Evolutionary conservation across 2,888 invertebrate species (phyloP).

Genomic region (Dastarcus helophoroides): DNA sequence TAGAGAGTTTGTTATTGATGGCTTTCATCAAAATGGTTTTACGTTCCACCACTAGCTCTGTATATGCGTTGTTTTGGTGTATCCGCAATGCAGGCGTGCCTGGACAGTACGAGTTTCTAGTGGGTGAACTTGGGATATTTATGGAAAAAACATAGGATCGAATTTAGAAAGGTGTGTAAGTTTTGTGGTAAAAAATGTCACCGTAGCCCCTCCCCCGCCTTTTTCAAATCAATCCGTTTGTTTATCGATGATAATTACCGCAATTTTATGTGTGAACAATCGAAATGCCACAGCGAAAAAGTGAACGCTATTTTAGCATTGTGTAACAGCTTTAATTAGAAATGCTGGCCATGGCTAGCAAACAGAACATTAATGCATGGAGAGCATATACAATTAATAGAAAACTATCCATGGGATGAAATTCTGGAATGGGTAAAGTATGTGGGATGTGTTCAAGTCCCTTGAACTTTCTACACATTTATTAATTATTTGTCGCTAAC

Average conservation of each 20-base stretch:
- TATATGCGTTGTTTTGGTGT: conserved; percentile 39
- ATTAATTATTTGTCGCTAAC: too few relatives aligned
- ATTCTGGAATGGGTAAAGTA: too few relatives aligned
- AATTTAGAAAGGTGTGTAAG: conserved; percentile 25
- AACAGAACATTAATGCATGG: too few relatives aligned
- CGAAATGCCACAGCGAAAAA: too few relatives aligned
- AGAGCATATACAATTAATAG: too few relatives aligned
- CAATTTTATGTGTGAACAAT: conserved; percentile 11
- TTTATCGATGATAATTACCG: conserved; percentile 26
- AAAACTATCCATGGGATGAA: too few relatives aligned
- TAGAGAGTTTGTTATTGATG: too few relatives aligned
- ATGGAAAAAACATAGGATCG: conserved; percentile 31
- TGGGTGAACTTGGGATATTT: conserved; percentile 35
- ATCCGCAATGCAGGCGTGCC: conserved; percentile 41
- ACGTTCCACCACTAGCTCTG: conserved; percentile 37
- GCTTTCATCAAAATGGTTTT: conserved; percentile 38
- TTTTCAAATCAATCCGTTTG: conserved; percentile 23
- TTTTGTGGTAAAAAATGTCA: conserved; percentile 23
- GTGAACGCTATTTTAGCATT: too few relatives aligned
- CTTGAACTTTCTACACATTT: too few relatives aligned
- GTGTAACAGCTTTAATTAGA: too few relatives aligned
- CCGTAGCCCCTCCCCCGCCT: conserved; percentile 31
- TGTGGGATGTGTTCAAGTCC: too few relatives aligned
- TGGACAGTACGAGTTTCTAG: conserved; percentile 32
- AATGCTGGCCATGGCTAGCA: too few relatives aligned